phyloP scores from a whole-genome alignment of 2,797 vertebrate species.

The Poliocrania exsul region DNA sequence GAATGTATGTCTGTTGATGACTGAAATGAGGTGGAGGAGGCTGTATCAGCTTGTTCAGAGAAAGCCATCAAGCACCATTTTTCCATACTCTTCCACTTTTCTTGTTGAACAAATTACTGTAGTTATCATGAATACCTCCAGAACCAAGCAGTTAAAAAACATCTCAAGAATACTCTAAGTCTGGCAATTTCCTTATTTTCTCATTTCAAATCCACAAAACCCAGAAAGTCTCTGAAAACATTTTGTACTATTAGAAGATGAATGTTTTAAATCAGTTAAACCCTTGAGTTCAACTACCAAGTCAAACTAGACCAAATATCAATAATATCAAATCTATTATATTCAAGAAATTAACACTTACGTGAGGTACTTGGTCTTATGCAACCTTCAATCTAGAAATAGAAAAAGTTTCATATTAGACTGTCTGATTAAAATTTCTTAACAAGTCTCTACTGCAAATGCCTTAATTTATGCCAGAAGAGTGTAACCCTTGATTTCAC shows the following conservation, averaged over 20 bases:
- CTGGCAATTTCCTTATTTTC: background rate
- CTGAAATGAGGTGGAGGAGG: background rate
- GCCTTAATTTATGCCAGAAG: background rate
- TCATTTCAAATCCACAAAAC: background rate
- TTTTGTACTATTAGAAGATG: background rate
- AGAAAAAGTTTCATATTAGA: background rate
- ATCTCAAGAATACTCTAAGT: background rate
- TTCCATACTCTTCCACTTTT: background rate
- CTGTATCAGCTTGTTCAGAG: background rate
- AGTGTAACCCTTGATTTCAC: background rate
- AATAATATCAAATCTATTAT: background rate
- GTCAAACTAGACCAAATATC: background rate
- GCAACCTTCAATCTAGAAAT: conserved; percentile 12
- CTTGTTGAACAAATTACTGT: background rate
- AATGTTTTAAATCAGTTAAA: background rate
- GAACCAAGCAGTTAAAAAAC: background rate
- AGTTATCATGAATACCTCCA: background rate
- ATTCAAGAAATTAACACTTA: conserved; percentile 32
- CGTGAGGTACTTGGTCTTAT: background rate
- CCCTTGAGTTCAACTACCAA: background rate
- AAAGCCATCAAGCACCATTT: background rate
- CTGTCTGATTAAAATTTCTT: background rate
- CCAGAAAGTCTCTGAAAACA: background rate
- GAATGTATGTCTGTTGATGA: background rate
- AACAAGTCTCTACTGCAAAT: background rate